Base-by-base conservation (phyloP, 2,113 vertebrate species). In the Pao palembangensis region DNA sequence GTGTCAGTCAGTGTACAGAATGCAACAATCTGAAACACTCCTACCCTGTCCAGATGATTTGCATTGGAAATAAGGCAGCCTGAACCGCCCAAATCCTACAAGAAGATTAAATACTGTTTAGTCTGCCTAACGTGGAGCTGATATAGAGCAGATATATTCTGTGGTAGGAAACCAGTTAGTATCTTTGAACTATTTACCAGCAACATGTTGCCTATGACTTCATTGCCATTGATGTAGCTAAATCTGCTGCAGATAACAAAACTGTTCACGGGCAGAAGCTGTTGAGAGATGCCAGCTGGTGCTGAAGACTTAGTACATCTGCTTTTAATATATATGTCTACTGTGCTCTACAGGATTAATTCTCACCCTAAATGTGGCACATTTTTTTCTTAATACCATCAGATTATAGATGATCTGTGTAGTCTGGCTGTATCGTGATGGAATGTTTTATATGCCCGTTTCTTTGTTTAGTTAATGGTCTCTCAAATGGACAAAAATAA, bases 261-360 rank as follows among this genome's bases (percentile, higher is more conserved):
- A 67, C 77, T 50, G 61, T 54, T 57, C n/a, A 31, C 34, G 41
- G 41, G 64, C 58, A 79, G 54, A 81, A 65, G 56, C 25, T 55
- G 57, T 55, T 56, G 68, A 77, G 75, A 70, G 62, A 78, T 75
- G 65, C 67, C 82, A 87, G 78, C 79, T 84, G 78, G 57, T 83
- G 60, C 61, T 44, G 69, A 61, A 64, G 64, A 73, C 86, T 88
- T 80, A 67, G 80, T 75, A 80, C 86, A 84, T 85, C 77, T 85
- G 86, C 73, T 86, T 84, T 68, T 60, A 82, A 80, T 86, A 67
- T 64, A 61, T 65, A 57, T 86, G 80, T 86, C 82, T 82, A 82
- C 81, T 78, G 67, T 81, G 74, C 70, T 78, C 69, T 72, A 72
- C 73, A 76, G 81, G 70, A 69, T 59, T 76, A 67, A 79, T 76